phyloP scores from a whole-genome alignment of 2,797 vertebrate species.

The Erpetoichthys calabaricus region DNA sequence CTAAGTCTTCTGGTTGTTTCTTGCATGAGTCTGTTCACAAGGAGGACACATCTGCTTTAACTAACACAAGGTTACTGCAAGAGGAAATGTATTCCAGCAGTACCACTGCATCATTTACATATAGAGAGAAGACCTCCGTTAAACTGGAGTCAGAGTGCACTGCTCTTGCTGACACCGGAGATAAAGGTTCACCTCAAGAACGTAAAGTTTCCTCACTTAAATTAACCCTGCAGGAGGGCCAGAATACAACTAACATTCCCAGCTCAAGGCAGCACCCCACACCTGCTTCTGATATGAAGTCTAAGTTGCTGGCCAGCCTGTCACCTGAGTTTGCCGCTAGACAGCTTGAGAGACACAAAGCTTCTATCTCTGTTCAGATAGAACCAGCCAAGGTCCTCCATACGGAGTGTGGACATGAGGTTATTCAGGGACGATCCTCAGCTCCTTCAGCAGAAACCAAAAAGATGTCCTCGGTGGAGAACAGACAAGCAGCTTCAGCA shows the following conservation, averaged over 20 bases:
- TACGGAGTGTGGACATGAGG: slow-evolving; percentile 36
- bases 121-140: slow-evolving; percentile 45
- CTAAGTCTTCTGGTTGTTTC: slow-evolving; percentile 34
- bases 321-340: slow-evolving; percentile 27
- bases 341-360: slow-evolving; percentile 46
- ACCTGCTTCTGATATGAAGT: slow-evolving; percentile 20
- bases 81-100: slow-evolving; percentile 46
- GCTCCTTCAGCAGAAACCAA: slow-evolving; percentile 43
- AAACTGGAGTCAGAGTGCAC: slow-evolving; percentile 32
- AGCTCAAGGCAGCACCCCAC: slow-evolving; percentile 27
- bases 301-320: slow-evolving; percentile 17
- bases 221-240: slow-evolving; percentile 55
- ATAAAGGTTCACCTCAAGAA: slow-evolving; percentile 39
- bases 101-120: slow-evolving; percentile 56
- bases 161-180: slow-evolving; percentile 21
- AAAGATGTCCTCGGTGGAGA: slow-evolving; percentile 44
- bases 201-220: slow-evolving; percentile 71
- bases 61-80: slow-evolving; percentile 34
- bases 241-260: slow-evolving; percentile 29
- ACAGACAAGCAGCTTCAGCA: slow-evolving; percentile 34
- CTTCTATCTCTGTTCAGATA: slow-evolving; percentile 64
- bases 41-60: slow-evolving; percentile 19
- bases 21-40: slow-evolving; percentile 13
- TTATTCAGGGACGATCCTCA: slow-evolving; percentile 40
- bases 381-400: slow-evolving; percentile 38